These are phyloP conservation scores for Teinopalpus imperialis DNA, from an alignment of 2,888 invertebrate genomes.

Conservation along the genomic window DNA sequence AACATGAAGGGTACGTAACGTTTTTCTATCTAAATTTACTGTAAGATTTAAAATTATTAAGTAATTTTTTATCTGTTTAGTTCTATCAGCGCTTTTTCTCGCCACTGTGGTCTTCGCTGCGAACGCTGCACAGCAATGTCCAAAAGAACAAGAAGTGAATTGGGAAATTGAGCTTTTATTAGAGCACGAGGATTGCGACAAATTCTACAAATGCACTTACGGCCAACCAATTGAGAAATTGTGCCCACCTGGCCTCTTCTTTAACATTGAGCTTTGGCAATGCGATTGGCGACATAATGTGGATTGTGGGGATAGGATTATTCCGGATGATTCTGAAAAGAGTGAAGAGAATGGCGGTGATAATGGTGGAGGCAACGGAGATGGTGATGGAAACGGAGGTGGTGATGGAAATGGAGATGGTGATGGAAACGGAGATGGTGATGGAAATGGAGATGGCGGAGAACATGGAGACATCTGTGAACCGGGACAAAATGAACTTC, in stretches of 20 bases:
- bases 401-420: neutral
- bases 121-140: conserved; percentile 47
- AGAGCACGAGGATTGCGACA: conserved; percentile 80
- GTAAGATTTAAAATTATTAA: too few relatives aligned
- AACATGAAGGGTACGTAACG: conserved; percentile 17
- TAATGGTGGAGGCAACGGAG: neutral
- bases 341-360: conserved; percentile 1
- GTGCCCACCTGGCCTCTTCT: conserved; percentile 81
- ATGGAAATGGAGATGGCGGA: neutral
- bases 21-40: neutral
- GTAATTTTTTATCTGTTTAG: too few relatives aligned
- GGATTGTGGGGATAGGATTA: conserved; percentile 62
- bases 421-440: neutral
- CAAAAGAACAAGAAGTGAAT: conserved; percentile 49
- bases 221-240: conserved; percentile 80
- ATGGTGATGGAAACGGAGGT: neutral
- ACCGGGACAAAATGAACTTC: neutral
- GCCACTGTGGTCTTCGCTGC: conserved; percentile 38
- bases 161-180: conserved; percentile 76
- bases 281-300: conserved; percentile 85
- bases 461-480: neutral
- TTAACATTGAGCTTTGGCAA: conserved; percentile 73
- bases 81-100: conserved; percentile 19
- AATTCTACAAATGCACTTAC: conserved; percentile 85
- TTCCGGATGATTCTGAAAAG: conserved; percentile 7